phyloP scores from a whole-genome alignment of 2,113 vertebrate species.

The Phainopepla nitens region DNA sequence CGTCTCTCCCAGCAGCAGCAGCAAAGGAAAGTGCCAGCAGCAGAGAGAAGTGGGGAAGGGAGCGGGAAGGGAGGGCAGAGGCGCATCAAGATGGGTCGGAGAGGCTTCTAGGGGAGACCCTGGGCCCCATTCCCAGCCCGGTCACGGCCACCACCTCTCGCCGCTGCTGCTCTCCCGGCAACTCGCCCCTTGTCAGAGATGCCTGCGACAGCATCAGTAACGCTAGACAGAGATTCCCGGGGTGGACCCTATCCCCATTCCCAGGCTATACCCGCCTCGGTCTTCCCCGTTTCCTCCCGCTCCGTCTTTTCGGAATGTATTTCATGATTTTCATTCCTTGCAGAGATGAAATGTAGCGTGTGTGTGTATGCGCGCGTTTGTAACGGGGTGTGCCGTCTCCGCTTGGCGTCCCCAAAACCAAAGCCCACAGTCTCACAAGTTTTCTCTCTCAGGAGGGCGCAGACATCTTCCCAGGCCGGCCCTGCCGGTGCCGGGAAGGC shows the following conservation, averaged over 20 bases:
- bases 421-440: not conserved
- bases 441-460: not conserved
- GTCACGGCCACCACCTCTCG: not conserved
- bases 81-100: not conserved
- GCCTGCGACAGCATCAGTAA: not conserved
- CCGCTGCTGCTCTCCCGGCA: not conserved
- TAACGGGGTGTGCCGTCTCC: not conserved
- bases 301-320: not conserved
- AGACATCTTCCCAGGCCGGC: not conserved
- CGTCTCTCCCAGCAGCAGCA: not conserved
- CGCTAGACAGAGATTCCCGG: accelerated
- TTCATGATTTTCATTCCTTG: not conserved
- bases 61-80: not conserved
- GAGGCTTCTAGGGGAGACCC: not conserved
- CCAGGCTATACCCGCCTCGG: accelerated
- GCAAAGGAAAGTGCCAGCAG: not conserved
- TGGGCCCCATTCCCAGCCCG: not conserved
- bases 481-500: not conserved
- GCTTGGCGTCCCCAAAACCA: not conserved
- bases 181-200: not conserved
- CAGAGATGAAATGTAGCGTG: not conserved
- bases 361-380: accelerated
- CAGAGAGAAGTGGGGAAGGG: not conserved
- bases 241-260: accelerated
- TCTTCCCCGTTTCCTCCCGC: not conserved